Conservation (phyloP, 2,797 vertebrate genomes). For the Acanthurus leucopareius region DNA sequence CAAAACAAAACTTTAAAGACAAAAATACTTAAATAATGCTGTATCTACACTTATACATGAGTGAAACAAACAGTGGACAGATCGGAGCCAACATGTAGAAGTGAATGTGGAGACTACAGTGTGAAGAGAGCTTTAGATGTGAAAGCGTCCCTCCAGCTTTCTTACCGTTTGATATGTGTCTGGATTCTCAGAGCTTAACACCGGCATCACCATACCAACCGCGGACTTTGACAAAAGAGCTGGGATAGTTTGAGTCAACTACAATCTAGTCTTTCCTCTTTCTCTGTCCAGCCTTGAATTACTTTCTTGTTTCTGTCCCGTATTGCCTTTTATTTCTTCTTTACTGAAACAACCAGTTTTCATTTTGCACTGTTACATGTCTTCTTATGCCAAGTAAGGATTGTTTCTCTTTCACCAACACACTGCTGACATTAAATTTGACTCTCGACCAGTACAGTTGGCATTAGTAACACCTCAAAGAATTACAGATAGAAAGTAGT, state of each 20-base stretch:
- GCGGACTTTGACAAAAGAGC: constrained; percentile 53
- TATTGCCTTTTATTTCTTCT: constrained; percentile 18
- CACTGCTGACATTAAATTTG: neutral
- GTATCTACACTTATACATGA: neutral
- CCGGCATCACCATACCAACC: constrained; percentile 71
- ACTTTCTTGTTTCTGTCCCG: neutral
- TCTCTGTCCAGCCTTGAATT: constrained; percentile 8
- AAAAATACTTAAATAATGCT: neutral
- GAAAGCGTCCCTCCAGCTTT: constrained; percentile 30
- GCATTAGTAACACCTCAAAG: neutral
- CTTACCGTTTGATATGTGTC: constrained; percentile 39
- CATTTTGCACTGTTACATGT: neutral
- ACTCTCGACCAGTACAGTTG: neutral
- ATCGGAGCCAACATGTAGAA: neutral
- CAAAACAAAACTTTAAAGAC: neutral
- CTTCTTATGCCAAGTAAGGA: neutral
- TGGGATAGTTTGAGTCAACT: constrained; percentile 31
- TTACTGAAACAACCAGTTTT: neutral
- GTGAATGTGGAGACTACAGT: neutral
- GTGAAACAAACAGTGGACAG: neutral
- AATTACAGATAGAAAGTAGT: neutral
- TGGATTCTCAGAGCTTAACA: constrained; percentile 60
- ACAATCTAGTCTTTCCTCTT: constrained; percentile 46
- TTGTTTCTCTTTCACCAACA: neutral
- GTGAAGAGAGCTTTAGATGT: neutral